These are phyloP conservation scores for Poecilia latipinna DNA, from an alignment of 2,113 vertebrate species.

Conservation along the genomic window DNA sequence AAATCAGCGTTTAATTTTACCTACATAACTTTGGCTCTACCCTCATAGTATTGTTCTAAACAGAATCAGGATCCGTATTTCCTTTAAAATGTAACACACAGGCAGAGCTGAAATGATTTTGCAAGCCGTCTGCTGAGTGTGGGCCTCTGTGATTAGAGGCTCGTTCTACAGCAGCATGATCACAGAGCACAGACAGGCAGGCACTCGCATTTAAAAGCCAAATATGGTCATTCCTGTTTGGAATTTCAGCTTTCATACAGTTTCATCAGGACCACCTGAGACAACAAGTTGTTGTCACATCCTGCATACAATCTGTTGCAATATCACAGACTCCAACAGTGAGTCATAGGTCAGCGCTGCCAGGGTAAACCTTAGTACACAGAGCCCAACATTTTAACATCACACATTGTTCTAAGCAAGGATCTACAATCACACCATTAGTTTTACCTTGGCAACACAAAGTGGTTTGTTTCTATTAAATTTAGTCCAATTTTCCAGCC, in stretches of 20 bases:
- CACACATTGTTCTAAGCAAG: not conserved
- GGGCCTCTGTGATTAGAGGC: constrained; percentile 19
- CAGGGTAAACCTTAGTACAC: not conserved
- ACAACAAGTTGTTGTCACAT: constrained; percentile 35
- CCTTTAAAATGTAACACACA: constrained; percentile 6
- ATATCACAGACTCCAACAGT: constrained; percentile 13
- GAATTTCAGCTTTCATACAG: constrained; percentile 31
- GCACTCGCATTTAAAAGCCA: constrained; percentile 5
- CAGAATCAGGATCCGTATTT: not conserved
- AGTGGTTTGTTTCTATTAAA: not conserved
- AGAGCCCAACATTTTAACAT: not conserved
- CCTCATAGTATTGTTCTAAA: constrained; percentile 23
- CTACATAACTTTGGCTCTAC: constrained; percentile 1
- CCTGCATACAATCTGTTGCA: constrained; percentile 23
- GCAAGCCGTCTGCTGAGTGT: not conserved
- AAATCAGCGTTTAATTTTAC: constrained; percentile 18
- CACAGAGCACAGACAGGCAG: constrained; percentile 40
- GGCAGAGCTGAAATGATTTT: not conserved
- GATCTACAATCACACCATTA: not conserved
- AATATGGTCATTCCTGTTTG: constrained; percentile 22
- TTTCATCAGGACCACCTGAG: constrained; percentile 45
- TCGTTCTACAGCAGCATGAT: constrained; percentile 37
- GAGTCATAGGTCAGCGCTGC: constrained; percentile 16
- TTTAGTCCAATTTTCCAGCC: not conserved
- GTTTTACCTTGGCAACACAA: not conserved